Conservation (phyloP, 1,140 invertebrate species). For the Tetraneura akinire region DNA sequence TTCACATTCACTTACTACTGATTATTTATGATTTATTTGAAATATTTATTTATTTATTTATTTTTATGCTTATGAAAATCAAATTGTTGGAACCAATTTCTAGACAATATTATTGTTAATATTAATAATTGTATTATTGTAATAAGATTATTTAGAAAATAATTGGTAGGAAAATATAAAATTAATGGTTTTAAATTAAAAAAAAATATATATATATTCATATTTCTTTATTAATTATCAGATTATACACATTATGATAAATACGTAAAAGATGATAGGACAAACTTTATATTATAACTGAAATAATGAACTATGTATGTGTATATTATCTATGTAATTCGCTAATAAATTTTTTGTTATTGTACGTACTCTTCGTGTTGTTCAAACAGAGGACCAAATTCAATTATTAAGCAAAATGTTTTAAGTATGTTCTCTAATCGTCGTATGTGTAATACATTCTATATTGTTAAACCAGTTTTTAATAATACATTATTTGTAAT, state of each 20-base stretch:
- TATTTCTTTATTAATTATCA: conserved; percentile 1
- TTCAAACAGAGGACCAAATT: neutral
- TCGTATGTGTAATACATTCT: conserved; percentile 6
- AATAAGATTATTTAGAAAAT: no score
- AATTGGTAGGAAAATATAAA: conserved; percentile 2
- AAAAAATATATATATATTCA: neutral
- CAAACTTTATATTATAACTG: neutral
- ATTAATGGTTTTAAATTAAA: no score
- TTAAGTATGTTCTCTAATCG: conserved; percentile 14
- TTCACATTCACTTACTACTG: neutral
- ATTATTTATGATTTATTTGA: neutral
- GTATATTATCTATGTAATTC: neutral
- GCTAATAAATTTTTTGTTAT: neutral
- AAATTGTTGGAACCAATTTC: neutral
- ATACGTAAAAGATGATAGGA: neutral
- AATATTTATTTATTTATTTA: neutral
- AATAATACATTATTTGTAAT: neutral
- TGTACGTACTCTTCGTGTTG: neutral
- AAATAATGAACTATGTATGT: neutral
- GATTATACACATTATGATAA: neutral
- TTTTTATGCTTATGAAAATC: conserved; percentile 14
- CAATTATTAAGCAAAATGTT: neutral
- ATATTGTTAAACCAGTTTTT: neutral
- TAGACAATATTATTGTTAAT: conserved; percentile 34
- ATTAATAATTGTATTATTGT: no score